Percentiles rank a stretch among this genome's conserved stretches.
phyloP scores from a whole-genome alignment of 2,797 vertebrate genomes.

The Gobionotothen gibberifrons region DNA sequence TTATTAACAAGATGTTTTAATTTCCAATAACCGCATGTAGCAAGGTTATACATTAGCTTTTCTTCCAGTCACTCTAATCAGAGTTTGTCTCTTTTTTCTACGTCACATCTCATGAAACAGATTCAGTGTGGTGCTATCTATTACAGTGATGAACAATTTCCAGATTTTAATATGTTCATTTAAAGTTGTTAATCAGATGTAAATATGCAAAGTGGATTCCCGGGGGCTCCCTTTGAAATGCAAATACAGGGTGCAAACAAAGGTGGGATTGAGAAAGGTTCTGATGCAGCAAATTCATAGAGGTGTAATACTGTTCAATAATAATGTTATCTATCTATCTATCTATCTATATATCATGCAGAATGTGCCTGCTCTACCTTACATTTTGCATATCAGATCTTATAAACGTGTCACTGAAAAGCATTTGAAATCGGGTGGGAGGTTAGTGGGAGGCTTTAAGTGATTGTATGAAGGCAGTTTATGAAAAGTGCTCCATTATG shows the following conservation, averaged over 20 bases:
- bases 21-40: not conserved
- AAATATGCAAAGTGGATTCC: constrained; percentile 85
- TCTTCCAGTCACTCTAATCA: constrained; percentile 43
- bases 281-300: constrained; percentile 80
- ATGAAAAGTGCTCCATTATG: constrained; percentile 69
- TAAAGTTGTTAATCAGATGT: constrained; percentile 87
- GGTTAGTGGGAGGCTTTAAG: constrained; percentile 69
- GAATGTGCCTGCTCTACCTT: constrained; percentile 11
- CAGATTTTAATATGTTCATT: constrained; percentile 84
- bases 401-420: constrained; percentile 48
- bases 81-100: constrained; percentile 49
- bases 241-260: constrained; percentile 84
- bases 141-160: constrained; percentile 73
- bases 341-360: constrained; percentile 19
- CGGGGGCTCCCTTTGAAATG: constrained; percentile 85
- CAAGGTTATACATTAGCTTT: constrained; percentile 17
- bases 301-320: constrained; percentile 71
- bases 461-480: constrained; percentile 65
- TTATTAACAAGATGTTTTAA: constrained; percentile 21
- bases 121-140: constrained; percentile 40
- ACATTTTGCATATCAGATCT: constrained; percentile 45
- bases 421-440: constrained; percentile 61
- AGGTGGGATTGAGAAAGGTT: constrained; percentile 76
- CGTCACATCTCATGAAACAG: constrained; percentile 24
- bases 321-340: not conserved